Percentiles rank a stretch among this genome's conserved stretches.
phyloP scores from a whole-genome alignment of 1,140 invertebrate species.

The Episyrphus balteatus region DNA sequence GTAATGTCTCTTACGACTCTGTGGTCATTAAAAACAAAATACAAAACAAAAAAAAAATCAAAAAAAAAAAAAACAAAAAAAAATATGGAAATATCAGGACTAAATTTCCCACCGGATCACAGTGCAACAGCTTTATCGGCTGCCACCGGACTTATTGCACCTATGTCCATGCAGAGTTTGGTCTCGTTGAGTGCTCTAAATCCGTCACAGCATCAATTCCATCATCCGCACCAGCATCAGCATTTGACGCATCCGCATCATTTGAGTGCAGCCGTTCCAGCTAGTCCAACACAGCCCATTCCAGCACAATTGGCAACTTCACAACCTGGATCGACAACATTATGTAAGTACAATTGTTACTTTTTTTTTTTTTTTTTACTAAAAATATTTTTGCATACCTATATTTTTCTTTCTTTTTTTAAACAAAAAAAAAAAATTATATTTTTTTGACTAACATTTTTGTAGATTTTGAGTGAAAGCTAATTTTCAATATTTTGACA shows the following conservation, averaged over 20 bases:
- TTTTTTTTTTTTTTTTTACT: background rate
- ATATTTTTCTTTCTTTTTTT: background rate
- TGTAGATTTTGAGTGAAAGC: background rate
- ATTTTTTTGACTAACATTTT: background rate
- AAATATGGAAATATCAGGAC: constrained; percentile 31
- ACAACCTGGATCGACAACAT: constrained; percentile 2
- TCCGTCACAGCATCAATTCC: constrained; percentile 1
- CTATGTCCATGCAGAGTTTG: constrained; percentile 82
- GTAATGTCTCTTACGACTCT: constrained; percentile 38
- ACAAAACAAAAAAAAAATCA: constrained; percentile 17
- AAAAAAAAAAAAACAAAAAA: constrained; percentile 27
- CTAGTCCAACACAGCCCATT: constrained; percentile 8
- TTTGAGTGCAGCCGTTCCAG: constrained; percentile 7
- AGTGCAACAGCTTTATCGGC: constrained; percentile 31
- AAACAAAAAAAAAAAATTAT: background rate
- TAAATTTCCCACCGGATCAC: constrained; percentile 38
- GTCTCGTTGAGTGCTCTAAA: constrained; percentile 77
- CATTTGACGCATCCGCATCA: constrained; percentile 39
- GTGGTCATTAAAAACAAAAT: constrained; percentile 29
- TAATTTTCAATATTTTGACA: too few relatives aligned
- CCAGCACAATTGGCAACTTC: constrained; percentile 1
- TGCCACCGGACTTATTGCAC: constrained; percentile 43
- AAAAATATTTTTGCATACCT: constrained; percentile 1
- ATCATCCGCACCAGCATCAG: constrained; percentile 33
- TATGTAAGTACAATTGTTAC: constrained; percentile 2